phyloP scores from a whole-genome alignment of 2,113 vertebrate species.

The Phyllopteryx taeniolatus region DNA sequence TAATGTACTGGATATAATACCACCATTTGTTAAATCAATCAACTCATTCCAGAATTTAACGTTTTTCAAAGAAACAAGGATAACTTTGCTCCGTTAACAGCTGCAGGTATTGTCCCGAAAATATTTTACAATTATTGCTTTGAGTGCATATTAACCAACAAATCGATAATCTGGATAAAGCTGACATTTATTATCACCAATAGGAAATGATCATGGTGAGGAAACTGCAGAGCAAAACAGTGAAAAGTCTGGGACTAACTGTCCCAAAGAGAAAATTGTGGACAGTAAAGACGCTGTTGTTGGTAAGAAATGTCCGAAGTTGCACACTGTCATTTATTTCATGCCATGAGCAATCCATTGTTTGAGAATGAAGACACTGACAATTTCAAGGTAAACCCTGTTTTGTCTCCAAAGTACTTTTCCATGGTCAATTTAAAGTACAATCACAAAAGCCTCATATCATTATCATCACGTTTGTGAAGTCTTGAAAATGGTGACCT shows the following conservation, averaged over 20 bases:
- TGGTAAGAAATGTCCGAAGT: slow-evolving; percentile 50
- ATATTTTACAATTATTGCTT: background rate
- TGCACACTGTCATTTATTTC: slow-evolving; percentile 28
- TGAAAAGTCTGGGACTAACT: slow-evolving; percentile 41
- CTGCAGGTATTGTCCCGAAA: background rate
- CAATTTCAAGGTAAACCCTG: slow-evolving; percentile 1
- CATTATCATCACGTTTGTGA: background rate
- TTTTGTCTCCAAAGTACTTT: background rate
- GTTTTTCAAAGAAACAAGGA: background rate
- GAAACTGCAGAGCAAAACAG: slow-evolving; percentile 32
- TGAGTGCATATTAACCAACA: background rate
- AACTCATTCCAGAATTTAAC: background rate
- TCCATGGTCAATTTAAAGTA: background rate
- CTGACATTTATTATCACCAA: slow-evolving; percentile 37
- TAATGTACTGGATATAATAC: no score
- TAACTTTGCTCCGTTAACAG: background rate
- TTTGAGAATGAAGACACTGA: background rate
- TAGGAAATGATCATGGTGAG: slow-evolving; percentile 42
- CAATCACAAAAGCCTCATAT: slow-evolving; percentile 1
- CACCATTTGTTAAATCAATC: background rate
- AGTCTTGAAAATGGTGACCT: background rate
- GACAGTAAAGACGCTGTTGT: slow-evolving; percentile 34
- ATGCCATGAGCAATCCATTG: background rate
- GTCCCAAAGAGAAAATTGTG: slow-evolving; percentile 34
- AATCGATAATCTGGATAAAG: slow-evolving; percentile 13